phyloP scores from a whole-genome alignment of 2,888 invertebrate species.

The Drosophila pseudotalamancana region DNA sequence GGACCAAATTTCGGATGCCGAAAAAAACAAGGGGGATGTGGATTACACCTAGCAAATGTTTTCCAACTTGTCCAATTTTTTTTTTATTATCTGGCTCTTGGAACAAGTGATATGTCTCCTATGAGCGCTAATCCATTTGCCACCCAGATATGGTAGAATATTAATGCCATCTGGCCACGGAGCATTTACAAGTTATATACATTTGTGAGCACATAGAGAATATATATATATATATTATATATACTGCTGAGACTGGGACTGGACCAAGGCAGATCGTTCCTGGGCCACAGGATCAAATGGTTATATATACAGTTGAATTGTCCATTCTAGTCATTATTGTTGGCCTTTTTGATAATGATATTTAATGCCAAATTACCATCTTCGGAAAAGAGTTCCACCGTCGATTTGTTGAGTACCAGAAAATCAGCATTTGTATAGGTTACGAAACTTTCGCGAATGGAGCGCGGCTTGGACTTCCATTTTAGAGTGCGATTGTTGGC shows the following conservation, averaged over 20 bases:
- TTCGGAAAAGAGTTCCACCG: constrained; percentile 99
- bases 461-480: constrained; percentile 98
- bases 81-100: constrained; percentile 13
- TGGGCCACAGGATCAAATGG: not conserved
- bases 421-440: constrained; percentile 99
- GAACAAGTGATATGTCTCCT: constrained; percentile 6
- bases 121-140: constrained; percentile 7
- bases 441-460: constrained; percentile 99
- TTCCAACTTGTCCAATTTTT: constrained; percentile 15
- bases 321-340: constrained; percentile 10
- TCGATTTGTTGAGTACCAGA: constrained; percentile 98
- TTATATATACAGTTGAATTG: not conserved
- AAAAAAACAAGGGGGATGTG: not conserved
- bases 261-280: constrained; percentile 8
- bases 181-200: constrained; percentile 13
- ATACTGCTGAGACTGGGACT: constrained; percentile 3
- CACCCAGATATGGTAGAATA: constrained; percentile 5
- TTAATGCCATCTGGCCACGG: constrained; percentile 3
- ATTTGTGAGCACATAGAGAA: constrained; percentile 23
- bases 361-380: constrained; percentile 99
- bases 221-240: not conserved
- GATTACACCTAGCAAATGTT: constrained; percentile 6
- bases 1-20: not conserved
- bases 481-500: constrained; percentile 83
- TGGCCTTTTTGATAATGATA: constrained; percentile 93